phyloP scores from a whole-genome alignment of 2,797 vertebrate genomes.

The Clarias fuscus region DNA sequence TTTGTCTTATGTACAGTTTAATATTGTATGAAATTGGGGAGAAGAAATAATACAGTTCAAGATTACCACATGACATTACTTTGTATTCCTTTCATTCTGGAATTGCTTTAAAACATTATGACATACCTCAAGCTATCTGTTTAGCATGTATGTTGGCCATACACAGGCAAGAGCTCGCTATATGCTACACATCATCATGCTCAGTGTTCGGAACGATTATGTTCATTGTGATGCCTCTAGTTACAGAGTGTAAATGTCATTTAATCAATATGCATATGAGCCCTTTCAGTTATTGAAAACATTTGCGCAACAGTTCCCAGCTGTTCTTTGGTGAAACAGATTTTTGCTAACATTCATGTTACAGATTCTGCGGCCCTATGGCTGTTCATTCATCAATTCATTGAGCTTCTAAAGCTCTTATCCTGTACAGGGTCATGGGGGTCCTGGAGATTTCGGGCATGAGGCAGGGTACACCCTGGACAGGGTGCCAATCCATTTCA shows the following conservation, averaged over 20 bases:
- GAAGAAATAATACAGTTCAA: slow-evolving; percentile 26
- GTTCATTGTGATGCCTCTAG: background rate
- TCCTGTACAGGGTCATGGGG: too few species aligned
- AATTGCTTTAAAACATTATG: background rate
- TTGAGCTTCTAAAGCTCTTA: too few species aligned
- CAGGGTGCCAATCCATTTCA: too few species aligned
- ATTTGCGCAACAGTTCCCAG: background rate
- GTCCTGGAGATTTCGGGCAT: too few species aligned
- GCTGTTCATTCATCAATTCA: too few species aligned
- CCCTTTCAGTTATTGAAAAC: slow-evolving; percentile 13
- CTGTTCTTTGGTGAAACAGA: background rate
- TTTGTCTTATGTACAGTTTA: slow-evolving; percentile 44
- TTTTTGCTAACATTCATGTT: background rate
- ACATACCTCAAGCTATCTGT: background rate
- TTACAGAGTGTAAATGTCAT: slow-evolving; percentile 12
- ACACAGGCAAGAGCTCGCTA: background rate
- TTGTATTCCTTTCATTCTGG: slow-evolving; percentile 20
- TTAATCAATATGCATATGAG: slow-evolving; percentile 24
- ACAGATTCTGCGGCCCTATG: background rate
- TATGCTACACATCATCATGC: background rate
- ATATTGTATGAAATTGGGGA: slow-evolving; percentile 22
- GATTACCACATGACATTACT: background rate
- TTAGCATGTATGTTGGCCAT: background rate
- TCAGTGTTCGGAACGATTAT: slow-evolving; percentile 4
- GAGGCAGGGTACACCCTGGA: too few species aligned